Evolutionary conservation across 2,113 vertebrate species (phyloP).

Genomic region (Macaca mulatta): DNA sequence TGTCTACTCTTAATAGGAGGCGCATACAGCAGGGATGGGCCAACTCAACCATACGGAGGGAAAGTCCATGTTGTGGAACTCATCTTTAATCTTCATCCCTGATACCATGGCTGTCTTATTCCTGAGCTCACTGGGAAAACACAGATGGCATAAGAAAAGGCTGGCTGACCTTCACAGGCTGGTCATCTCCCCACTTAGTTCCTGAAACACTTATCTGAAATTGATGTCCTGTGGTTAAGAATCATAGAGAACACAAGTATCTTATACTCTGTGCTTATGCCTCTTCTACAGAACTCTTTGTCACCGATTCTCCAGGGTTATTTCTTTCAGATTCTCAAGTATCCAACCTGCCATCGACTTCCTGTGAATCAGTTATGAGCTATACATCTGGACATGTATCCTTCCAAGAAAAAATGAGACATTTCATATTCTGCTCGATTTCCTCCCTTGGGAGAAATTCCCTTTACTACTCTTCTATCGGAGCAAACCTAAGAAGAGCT

Average conservation of each 20-base stretch:
- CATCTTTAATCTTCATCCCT: not conserved
- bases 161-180: not conserved
- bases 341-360: not conserved
- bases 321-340: not conserved
- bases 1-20: not conserved
- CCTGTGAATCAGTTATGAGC: not conserved
- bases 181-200: not conserved
- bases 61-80: not conserved
- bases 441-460: not conserved
- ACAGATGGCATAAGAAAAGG: not conserved
- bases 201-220: not conserved
- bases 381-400: not conserved
- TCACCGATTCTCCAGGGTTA: not conserved
- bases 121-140: not conserved
- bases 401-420: not conserved
- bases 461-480: not conserved
- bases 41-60: not conserved
- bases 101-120: too few relatives aligned
- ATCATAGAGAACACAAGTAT: not conserved
- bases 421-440: not conserved
- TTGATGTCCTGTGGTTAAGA: not conserved
- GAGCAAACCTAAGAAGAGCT: not conserved
- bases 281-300: not conserved
- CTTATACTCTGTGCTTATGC: not conserved
- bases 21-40: not conserved